Percentiles rank a stretch among this genome's conserved stretches.
These are phyloP conservation scores for Holothuria glaberrima DNA, from an alignment of 35 echinoderm and acorn worm species.

Conservation along the genomic window DNA sequence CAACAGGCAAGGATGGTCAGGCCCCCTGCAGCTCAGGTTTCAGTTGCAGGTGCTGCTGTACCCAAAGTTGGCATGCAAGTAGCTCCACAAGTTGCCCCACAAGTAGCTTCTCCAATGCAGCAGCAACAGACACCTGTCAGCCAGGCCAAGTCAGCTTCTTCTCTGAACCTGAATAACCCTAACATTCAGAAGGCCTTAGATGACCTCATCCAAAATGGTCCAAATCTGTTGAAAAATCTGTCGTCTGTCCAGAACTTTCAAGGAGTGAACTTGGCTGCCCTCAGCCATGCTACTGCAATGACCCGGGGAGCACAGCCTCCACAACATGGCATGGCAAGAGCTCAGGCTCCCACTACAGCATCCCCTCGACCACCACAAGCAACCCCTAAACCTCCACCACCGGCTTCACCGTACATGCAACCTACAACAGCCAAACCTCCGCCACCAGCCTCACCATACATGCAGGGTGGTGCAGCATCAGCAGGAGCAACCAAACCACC, in stretches of 20 bases:
- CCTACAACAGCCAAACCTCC: background rate
- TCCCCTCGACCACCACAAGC: conserved; percentile 6
- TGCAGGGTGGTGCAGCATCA: no score
- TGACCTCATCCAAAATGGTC: conserved; percentile 89
- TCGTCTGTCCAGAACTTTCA: background rate
- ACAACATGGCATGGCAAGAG: background rate
- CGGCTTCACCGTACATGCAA: background rate
- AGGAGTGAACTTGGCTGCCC: conserved; percentile 43
- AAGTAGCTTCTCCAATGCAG: no score
- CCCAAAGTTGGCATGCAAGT: background rate
- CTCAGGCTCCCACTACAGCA: background rate
- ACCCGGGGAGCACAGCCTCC: background rate
- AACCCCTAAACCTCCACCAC: background rate
- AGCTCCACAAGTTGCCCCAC: background rate
- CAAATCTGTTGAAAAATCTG: conserved; percentile 80
- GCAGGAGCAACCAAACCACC: background rate
- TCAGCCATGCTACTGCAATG: conserved; percentile 41
- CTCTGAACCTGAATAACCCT: conserved; percentile 89
- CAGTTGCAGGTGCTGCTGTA: background rate
- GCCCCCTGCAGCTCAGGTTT: background rate
- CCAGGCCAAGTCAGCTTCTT: conserved; percentile 1
- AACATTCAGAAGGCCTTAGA: conserved; percentile 93
- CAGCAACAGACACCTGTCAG: background rate
- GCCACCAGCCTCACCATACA: background rate
- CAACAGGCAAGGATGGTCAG: conserved; percentile 10